Base-by-base conservation (phyloP, 2,797 vertebrate genomes). In the Lithobates pipiens region DNA sequence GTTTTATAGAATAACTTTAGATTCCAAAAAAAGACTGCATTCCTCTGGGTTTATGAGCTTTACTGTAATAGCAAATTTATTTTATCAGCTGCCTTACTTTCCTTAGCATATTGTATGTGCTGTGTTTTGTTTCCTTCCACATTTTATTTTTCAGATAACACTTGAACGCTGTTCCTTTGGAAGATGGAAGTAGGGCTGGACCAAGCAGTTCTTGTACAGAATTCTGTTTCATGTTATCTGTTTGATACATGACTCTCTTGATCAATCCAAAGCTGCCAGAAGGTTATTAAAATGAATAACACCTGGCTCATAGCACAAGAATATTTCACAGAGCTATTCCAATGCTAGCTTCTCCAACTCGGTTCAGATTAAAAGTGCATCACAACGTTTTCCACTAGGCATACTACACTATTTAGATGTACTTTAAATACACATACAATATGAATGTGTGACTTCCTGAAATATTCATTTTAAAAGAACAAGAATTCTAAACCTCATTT, bases 231-330 rank as follows among this genome's bases (percentile, higher is more conserved):
- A 67, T 82, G 50, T 65, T 75, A 82, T 82, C 70, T 68, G 36
- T 65, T 76, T 76, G 82, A 76, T 77, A 68, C 82, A 77, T 83
- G 63, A 42, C 82, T 69, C 82, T 69, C 74, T 83, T 69, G 72
- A 70, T 78, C 76, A 75, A 75, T 85, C 57, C 70, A 50, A 79
- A 72, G 46, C 69, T 78, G 50, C 76, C 76, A 80, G 57, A 74
- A 80, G 50, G 57, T 80, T 85, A 85, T 85, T 79, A 85, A 72
- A 65, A 74, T 85, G 68, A 63, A 73, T 79, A 85, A 74, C 36
- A 74, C 57, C 72, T 74, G 50, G 70, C 69, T 73, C 23, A 70
- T 77, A 39, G 25, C 57, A 67, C 57, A 50, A 69, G 63, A 83
- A 74, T 74, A 74, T 79, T 85, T 79, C 68, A 78, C 10, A 2